These are phyloP conservation scores for Agapornis roseicollis DNA, from an alignment of 2,113 vertebrate genomes.

Conservation along the genomic window DNA sequence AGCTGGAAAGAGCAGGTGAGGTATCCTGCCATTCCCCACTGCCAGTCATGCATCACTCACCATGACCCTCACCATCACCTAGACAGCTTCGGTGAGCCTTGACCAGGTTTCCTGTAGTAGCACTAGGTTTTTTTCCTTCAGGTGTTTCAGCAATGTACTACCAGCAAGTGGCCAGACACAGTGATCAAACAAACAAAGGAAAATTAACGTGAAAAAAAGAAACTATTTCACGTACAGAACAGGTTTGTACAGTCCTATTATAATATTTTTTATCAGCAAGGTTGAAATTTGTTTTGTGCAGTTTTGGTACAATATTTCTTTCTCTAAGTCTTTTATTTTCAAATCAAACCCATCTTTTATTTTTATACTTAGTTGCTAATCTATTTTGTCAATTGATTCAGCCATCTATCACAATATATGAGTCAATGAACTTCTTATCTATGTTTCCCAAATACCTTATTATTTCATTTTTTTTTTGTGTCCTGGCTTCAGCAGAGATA, in stretches of 20 bases:
- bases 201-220: background rate
- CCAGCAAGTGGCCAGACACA: background rate
- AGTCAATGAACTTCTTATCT: background rate
- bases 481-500: background rate
- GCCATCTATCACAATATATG: background rate
- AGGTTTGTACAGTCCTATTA: background rate
- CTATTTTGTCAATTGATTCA: background rate
- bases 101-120: background rate
- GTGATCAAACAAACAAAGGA: background rate
- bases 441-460: background rate
- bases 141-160: background rate
- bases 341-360: background rate
- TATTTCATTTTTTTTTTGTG: background rate
- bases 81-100: background rate
- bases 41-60: background rate
- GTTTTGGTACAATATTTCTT: background rate
- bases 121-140: fast-evolving
- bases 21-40: background rate
- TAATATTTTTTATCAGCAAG: background rate
- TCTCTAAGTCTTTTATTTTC: background rate
- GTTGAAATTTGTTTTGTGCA: background rate
- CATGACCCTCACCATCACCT: background rate
- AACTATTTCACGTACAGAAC: background rate
- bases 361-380: background rate
- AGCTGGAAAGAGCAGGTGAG: background rate